Conservation (phyloP, 2,888 invertebrate species). For the Zaprionus lineosus region DNA sequence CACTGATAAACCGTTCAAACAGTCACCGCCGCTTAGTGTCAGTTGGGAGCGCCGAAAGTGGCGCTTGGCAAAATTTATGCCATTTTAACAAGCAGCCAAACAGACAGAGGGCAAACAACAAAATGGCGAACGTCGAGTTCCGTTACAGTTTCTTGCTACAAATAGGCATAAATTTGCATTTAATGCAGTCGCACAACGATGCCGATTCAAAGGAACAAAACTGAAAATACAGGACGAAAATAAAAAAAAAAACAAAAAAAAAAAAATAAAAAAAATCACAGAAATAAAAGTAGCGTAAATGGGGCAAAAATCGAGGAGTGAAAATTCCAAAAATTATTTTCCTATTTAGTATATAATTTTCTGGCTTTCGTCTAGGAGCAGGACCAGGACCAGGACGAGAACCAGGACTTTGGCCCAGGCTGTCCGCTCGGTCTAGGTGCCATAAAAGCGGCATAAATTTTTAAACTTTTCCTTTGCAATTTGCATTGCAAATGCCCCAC, state of each 20-base stretch:
- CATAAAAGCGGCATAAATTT: constrained; percentile 77
- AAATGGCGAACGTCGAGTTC: constrained; percentile 46
- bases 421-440: constrained; percentile 62
- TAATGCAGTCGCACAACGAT: constrained; percentile 63
- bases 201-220: too few species aligned
- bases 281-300: constrained; percentile 3
- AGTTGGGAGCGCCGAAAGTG: constrained; percentile 1
- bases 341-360: constrained; percentile 77
- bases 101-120: constrained; percentile 8
- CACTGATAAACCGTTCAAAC: constrained; percentile 55
- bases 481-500: constrained; percentile 68
- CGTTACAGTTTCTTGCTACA: constrained; percentile 72
- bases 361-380: constrained; percentile 23
- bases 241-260: constrained; percentile 7
- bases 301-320: constrained; percentile 39
- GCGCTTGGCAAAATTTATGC: constrained; percentile 62
- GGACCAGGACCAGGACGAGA: constrained; percentile 12
- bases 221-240: too few species aligned
- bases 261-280: not conserved
- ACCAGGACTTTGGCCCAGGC: constrained; percentile 18
- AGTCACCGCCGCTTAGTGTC: constrained; percentile 51
- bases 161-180: constrained; percentile 78
- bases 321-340: constrained; percentile 76
- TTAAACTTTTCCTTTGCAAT: constrained; percentile 68
- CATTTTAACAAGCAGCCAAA: constrained; percentile 66